Percentiles rank a stretch among this genome's conserved stretches.
Evolutionary conservation across 2,797 vertebrate species (phyloP).

Genomic region (Acrocephalus scirpaceus): DNA sequence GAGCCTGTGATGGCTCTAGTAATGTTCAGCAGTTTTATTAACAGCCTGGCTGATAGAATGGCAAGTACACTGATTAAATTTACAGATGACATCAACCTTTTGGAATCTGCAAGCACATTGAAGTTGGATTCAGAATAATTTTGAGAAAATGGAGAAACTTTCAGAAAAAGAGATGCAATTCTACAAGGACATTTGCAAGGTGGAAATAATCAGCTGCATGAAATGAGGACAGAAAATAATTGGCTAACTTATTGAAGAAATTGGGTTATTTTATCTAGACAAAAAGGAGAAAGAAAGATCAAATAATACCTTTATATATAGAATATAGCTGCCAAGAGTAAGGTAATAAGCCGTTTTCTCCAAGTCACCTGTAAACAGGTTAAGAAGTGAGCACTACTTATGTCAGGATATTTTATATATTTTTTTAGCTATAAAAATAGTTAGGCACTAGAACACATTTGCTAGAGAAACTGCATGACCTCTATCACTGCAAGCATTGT

Average conservation of each 20-base stretch:
- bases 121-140: background rate
- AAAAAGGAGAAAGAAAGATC: background rate
- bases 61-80: slow-evolving; percentile 2
- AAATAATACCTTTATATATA: background rate
- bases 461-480: background rate
- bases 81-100: slow-evolving; percentile 14
- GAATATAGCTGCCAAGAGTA: background rate
- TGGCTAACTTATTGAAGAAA: background rate
- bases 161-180: background rate
- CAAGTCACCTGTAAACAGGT: background rate
- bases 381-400: background rate
- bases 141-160: background rate
- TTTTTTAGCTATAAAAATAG: background rate
- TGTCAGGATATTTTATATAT: background rate
- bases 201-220: background rate
- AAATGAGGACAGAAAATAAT: background rate
- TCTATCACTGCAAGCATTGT: background rate
- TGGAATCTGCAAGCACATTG: background rate
- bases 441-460: background rate
- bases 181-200: background rate
- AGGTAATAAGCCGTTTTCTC: background rate
- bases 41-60: background rate
- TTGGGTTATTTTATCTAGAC: background rate
- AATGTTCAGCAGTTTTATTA: slow-evolving; percentile 25
- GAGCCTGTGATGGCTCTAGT: background rate